phyloP scores from a whole-genome alignment of 2,113 vertebrate genomes.

The Neogale vison region DNA sequence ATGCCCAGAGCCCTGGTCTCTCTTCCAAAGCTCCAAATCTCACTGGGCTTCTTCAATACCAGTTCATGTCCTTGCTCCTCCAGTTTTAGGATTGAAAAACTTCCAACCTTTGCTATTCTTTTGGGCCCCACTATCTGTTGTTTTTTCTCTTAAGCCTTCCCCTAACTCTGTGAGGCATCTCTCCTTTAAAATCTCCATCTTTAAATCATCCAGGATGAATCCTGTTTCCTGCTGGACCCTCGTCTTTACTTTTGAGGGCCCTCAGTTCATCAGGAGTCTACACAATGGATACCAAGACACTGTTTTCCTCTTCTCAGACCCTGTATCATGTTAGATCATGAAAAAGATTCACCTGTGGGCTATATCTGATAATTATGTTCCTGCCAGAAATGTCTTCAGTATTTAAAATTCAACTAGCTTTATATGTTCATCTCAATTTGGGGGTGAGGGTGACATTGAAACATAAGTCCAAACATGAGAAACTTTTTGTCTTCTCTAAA shows the following conservation, averaged over 20 bases:
- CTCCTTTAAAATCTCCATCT: neutral
- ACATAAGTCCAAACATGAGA: neutral
- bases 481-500: neutral
- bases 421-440: neutral
- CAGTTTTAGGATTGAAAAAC: neutral
- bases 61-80: neutral
- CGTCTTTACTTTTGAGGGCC: neutral
- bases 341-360: neutral
- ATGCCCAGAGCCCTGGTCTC: neutral
- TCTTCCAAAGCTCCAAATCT: neutral
- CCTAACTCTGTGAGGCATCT: fast-evolving
- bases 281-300: fast-evolving
- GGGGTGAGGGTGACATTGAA: neutral
- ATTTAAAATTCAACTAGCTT: neutral
- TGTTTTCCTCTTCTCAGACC: neutral
- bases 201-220: neutral
- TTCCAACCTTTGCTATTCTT: neutral
- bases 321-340: neutral
- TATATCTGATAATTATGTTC: neutral
- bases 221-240: neutral
- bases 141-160: neutral
- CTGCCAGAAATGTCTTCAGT: neutral
- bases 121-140: neutral
- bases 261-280: neutral
- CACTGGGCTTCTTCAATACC: neutral